Base-by-base conservation (phyloP, 1,140 invertebrate species). In the Pinna nobilis region DNA sequence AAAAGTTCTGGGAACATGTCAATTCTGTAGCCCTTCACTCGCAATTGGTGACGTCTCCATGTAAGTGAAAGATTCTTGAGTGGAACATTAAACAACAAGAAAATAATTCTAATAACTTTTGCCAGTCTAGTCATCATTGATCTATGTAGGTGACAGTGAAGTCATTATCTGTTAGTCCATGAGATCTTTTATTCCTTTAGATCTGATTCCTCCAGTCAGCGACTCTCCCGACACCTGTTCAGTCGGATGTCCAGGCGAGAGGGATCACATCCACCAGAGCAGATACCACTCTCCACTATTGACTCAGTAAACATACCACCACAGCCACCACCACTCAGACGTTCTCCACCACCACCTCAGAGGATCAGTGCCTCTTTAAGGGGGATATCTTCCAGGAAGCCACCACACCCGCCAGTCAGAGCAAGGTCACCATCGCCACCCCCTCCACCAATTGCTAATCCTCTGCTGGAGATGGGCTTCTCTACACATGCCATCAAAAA, bases 391-490 rank as follows among this genome's bases (percentile, higher is more conserved):
- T 53, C 64, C 23, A 74, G 66, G 64, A 78, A 70, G 37, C 84
- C 74, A 47, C 82, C 74, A 32, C 79, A 81, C 25, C 81, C 74
- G n/a, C 82, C 80, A 2, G 69, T 82, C 3, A 73, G 82, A 49
- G 82, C 77, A 11, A 74, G 86, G 9, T 86, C 87, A 37, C 87
- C 88, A 9, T 89, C 90, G 5, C 89, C 90, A 15, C 87, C 90
- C 18, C 87, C 88, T 28, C 90, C 91, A 3, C 89, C 91, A 13
- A 89, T 92, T 35, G 90, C 90, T 3, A 84, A 88, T n/a, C 91
- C 91, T 59, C 84, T 93, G 30, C 82, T 92, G 50, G 92, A 93
- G 84, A 93, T 93, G 92, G 92, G 93, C 60, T 93, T 93, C 82
- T 88, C 90, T 7, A 74, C 92, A 18, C 85, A 88, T 55, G 92